Evolutionary conservation across 2,888 invertebrate genomes (phyloP).

Genomic region (Macrosiphum euphorbiae): DNA sequence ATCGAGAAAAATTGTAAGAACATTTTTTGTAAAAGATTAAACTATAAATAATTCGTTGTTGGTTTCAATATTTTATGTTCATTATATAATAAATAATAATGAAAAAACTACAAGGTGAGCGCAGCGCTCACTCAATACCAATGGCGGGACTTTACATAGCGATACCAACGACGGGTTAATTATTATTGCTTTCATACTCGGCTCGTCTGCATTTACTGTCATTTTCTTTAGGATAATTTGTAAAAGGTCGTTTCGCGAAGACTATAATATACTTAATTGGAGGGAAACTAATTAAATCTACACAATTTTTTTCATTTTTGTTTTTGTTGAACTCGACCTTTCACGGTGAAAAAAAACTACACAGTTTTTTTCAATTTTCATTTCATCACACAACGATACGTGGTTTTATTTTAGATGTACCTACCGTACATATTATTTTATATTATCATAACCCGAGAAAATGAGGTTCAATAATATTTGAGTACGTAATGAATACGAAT

Average conservation of each 20-base stretch:
- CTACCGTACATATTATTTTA: neutral
- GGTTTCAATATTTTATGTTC: no score
- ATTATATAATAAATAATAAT: no score
- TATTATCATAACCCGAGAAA: neutral
- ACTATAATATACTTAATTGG: conserved; percentile 27
- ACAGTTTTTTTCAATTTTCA: neutral
- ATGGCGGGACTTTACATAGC: no score
- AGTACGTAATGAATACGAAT: neutral
- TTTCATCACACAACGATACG: neutral
- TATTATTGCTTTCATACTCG: neutral
- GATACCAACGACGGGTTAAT: no score
- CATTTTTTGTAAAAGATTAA: no score
- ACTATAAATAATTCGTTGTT: no score
- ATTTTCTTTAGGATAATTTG: conserved; percentile 13
- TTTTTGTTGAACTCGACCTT: neutral
- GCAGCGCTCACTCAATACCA: no score
- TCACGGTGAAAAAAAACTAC: neutral
- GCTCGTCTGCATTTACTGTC: neutral
- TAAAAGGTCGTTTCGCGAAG: conserved; percentile 21
- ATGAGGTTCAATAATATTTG: neutral
- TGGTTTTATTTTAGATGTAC: neutral
- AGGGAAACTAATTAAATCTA: conserved; percentile 42
- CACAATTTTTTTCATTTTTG: neutral
- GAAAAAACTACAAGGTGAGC: no score
- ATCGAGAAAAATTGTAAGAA: no score